Evolutionary conservation across 2,888 invertebrate species (phyloP).

Genomic region (Lordiphosa fenestrarum): DNA sequence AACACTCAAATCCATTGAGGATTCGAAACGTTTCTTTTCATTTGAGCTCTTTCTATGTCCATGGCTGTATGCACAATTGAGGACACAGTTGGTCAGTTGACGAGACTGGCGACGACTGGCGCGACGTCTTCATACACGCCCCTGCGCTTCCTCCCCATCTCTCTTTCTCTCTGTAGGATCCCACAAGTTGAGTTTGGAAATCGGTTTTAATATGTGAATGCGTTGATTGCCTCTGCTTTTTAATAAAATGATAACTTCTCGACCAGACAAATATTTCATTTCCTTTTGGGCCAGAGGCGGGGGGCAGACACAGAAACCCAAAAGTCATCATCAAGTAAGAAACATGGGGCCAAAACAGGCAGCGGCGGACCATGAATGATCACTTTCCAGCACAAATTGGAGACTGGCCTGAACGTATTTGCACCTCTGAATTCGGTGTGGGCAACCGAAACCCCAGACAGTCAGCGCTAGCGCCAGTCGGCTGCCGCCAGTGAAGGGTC

Average conservation of each 20-base stretch:
- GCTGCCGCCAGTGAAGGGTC: constrained; percentile 47
- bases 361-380: constrained; percentile 66
- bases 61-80: constrained; percentile 21
- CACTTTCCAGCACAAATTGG: constrained; percentile 70
- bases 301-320: constrained; percentile 49
- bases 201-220: constrained; percentile 75
- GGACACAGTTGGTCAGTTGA: constrained; percentile 54
- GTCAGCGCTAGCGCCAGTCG: constrained; percentile 60
- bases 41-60: constrained; percentile 16
- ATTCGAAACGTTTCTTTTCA: too few relatives aligned
- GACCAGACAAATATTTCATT: constrained; percentile 79
- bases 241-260: constrained; percentile 79
- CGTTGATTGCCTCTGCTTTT: constrained; percentile 77
- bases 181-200: constrained; percentile 57
- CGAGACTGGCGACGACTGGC: constrained; percentile 58
- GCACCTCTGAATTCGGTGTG: constrained; percentile 76
- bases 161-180: constrained; percentile 51
- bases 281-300: constrained; percentile 51
- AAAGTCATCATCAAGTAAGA: constrained; percentile 64
- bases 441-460: constrained; percentile 36
- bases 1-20: too few relatives aligned
- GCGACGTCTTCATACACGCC: constrained; percentile 75
- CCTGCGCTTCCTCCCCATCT: constrained; percentile 55
- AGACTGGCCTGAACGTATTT: constrained; percentile 74
- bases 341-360: constrained; percentile 37